These are phyloP conservation scores for Latrodectus elegans DNA, from an alignment of 2,888 invertebrate genomes.

Conservation along the genomic window DNA sequence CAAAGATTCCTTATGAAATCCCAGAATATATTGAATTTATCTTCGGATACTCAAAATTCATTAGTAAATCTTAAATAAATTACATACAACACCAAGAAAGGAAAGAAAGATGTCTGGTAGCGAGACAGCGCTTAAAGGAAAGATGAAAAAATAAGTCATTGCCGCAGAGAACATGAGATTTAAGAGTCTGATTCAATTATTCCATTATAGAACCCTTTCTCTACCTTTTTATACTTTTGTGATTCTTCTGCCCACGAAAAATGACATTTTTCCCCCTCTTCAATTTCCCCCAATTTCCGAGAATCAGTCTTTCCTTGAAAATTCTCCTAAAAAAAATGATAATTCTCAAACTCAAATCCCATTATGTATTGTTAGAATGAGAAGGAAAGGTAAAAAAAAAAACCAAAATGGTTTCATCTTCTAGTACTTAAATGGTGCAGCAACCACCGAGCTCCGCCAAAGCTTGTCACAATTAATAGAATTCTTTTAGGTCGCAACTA, in stretches of 20 bases:
- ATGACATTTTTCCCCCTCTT: conserved; percentile 17
- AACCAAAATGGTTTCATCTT: conserved; percentile 23
- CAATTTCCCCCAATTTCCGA: not conserved
- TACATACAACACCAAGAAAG: too few relatives aligned
- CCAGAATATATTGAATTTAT: too few relatives aligned
- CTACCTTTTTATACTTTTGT: conserved; percentile 39
- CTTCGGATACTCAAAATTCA: too few relatives aligned
- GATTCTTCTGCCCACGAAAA: conserved; percentile 42
- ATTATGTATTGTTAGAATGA: conserved; percentile 46
- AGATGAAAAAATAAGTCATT: too few relatives aligned
- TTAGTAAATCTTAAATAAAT: too few relatives aligned
- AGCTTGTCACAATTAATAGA: conserved; percentile 62
- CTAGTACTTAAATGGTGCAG: conserved; percentile 37
- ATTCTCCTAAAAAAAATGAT: not conserved
- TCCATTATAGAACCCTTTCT: conserved; percentile 38
- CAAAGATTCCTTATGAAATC: too few relatives aligned
- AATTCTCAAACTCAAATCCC: conserved; percentile 38
- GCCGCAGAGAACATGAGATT: conserved; percentile 35
- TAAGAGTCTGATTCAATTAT: conserved; percentile 64
- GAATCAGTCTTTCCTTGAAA: conserved; percentile 29
- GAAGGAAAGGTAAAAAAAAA: conserved; percentile 24
- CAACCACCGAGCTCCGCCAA: conserved; percentile 19
- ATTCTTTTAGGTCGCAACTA: not conserved
- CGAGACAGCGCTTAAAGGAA: too few relatives aligned
- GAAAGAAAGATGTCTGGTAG: too few relatives aligned